Percentiles rank a stretch among this genome's conserved stretches.
These are phyloP conservation scores for Cliona cf. orientalis DNA, from an alignment of 37 sponge, comb jelly and placozoan genomes.

Conservation along the genomic window DNA sequence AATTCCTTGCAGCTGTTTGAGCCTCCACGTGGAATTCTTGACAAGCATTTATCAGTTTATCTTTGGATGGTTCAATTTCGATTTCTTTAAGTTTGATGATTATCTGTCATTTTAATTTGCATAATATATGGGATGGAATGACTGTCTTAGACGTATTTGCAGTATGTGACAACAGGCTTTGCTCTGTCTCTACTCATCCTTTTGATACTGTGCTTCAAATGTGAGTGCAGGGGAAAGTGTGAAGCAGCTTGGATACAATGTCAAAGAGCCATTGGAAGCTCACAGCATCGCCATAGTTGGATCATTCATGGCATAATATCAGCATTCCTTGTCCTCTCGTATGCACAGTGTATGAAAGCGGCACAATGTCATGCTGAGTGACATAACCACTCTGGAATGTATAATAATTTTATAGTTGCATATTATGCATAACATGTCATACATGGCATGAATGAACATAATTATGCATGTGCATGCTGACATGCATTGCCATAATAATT, in stretches of 20 bases:
- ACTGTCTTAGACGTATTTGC: conserved; percentile 31
- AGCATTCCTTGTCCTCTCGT: conserved; percentile 35
- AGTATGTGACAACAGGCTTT: conserved; percentile 40
- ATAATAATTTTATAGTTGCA: too few relatives aligned
- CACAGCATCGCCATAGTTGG: neutral
- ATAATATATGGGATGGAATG: conserved; percentile 16
- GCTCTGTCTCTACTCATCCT: conserved; percentile 11
- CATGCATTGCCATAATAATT: too few relatives aligned
- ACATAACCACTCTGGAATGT: too few relatives aligned
- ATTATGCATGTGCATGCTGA: too few relatives aligned
- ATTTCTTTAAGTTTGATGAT: conserved; percentile 42
- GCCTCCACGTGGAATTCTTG: neutral
- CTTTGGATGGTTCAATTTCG: conserved; percentile 42
- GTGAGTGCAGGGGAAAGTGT: neutral
- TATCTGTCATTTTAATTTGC: conserved; percentile 36
- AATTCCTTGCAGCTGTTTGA: neutral
- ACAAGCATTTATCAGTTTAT: conserved; percentile 16
- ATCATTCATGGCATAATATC: conserved; percentile 37
- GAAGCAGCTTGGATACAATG: neutral
- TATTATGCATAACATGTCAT: too few relatives aligned
- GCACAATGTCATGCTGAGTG: too few relatives aligned
- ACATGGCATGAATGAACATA: too few relatives aligned
- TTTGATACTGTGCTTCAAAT: neutral
- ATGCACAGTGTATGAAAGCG: conserved; percentile 33
- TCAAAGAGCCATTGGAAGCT: neutral